Conservation (phyloP, 2,113 vertebrate genomes). For the Corvus moneduloides region DNA sequence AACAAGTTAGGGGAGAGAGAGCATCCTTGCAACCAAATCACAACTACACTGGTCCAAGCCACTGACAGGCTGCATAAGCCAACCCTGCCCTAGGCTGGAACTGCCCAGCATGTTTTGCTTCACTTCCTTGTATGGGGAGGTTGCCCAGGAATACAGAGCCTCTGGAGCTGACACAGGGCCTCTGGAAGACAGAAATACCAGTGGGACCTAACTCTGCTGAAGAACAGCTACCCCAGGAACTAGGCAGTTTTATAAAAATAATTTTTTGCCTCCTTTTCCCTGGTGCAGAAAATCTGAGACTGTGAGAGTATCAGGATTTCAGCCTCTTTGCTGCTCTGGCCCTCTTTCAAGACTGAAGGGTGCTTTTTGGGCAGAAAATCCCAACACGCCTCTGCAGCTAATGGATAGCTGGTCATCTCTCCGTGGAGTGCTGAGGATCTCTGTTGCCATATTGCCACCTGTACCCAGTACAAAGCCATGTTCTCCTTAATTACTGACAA, state of each 20-base stretch:
- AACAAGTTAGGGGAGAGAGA: not conserved
- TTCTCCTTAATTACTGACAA: constrained; percentile 48
- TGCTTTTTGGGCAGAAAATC: not conserved
- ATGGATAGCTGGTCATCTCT: not conserved
- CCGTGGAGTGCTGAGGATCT: not conserved
- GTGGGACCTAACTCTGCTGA: not conserved
- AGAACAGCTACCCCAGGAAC: not conserved
- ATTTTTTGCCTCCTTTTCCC: not conserved
- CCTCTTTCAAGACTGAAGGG: not conserved
- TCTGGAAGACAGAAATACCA: not conserved
- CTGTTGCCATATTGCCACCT: not conserved
- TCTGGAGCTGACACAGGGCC: not conserved
- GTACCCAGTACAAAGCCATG: not conserved
- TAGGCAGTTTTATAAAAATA: not conserved
- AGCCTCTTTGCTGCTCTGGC: not conserved
- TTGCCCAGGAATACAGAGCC: not conserved
- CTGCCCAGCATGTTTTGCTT: not conserved
- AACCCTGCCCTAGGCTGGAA: not conserved
- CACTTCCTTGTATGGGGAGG: not conserved
- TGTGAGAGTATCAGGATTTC: not conserved
- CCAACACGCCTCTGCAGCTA: not conserved
- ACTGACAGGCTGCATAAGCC: not conserved
- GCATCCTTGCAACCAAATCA: not conserved
- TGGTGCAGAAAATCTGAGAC: not conserved
- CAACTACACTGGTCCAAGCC: not conserved